Evolutionary conservation across 1,140 invertebrate genomes (phyloP).

Genomic region (Carposina sasakii): DNA sequence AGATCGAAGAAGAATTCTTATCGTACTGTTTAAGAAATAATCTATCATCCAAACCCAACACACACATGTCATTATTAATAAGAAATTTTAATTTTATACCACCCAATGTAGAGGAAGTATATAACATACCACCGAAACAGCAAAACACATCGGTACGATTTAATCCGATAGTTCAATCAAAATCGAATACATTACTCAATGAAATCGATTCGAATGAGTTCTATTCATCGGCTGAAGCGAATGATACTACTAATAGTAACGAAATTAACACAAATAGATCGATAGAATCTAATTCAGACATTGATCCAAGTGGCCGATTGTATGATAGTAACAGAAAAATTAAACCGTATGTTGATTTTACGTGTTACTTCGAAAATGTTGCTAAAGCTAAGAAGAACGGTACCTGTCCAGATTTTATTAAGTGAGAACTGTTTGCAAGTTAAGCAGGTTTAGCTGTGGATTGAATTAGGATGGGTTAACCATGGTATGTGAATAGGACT

Average conservation of each 20-base stretch:
- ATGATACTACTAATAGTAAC: background rate
- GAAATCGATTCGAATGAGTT: slow-evolving; percentile 55
- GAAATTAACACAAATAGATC: slow-evolving; percentile 56
- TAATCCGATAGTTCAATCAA: slow-evolving; percentile 74
- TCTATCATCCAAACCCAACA: slow-evolving; percentile 62
- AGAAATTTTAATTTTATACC: slow-evolving; percentile 90
- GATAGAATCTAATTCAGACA: slow-evolving; percentile 59
- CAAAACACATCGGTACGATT: slow-evolving; percentile 73
- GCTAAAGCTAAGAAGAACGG: slow-evolving; percentile 76
- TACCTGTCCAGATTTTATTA: slow-evolving; percentile 72
- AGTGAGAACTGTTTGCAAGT: too few relatives aligned
- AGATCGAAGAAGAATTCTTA: slow-evolving; percentile 87
- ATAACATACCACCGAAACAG: slow-evolving; percentile 16
- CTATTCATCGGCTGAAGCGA: slow-evolving; percentile 31
- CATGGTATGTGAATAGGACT: too few relatives aligned
- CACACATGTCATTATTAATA: slow-evolving; percentile 83
- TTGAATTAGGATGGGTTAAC: too few relatives aligned
- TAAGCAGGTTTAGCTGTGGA: too few relatives aligned
- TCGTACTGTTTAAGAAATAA: slow-evolving; percentile 82
- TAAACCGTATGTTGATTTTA: slow-evolving; percentile 89
- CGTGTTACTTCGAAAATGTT: slow-evolving; percentile 84
- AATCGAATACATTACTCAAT: slow-evolving; percentile 55
- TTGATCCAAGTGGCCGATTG: slow-evolving; percentile 49
- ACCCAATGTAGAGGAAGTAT: slow-evolving; percentile 64
- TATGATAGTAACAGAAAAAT: slow-evolving; percentile 77